These are phyloP conservation scores for Meteorus sp. DNA, from an alignment of 1,140 invertebrate species.

Conservation along the genomic window DNA sequence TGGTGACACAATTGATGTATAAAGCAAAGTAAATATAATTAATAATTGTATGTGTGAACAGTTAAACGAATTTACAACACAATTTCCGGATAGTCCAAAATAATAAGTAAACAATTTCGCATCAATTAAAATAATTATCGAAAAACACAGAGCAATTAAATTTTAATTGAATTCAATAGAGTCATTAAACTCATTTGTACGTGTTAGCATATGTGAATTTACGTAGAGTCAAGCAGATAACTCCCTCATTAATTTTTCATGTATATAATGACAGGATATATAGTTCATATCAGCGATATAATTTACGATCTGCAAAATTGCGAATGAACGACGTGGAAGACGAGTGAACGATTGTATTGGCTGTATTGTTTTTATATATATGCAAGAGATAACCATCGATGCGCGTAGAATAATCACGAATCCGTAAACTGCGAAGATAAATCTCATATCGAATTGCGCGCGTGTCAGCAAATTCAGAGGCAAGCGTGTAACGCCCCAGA, in stretches of 20 bases:
- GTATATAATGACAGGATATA: background rate
- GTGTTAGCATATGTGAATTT: no score
- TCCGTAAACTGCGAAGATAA: constrained; percentile 21
- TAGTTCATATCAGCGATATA: background rate
- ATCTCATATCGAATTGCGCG: constrained; percentile 21
- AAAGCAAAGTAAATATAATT: no score
- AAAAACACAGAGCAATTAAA: no score
- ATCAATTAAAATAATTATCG: no score
- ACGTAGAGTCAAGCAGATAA: no score
- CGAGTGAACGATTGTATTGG: background rate
- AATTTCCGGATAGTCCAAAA: no score
- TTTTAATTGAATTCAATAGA: no score
- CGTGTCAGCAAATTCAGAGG: constrained; percentile 22
- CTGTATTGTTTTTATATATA: background rate
- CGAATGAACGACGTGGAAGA: constrained; percentile 10
- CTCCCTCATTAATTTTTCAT: background rate
- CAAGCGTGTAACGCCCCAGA: background rate
- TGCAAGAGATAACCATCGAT: background rate
- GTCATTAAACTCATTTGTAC: no score
- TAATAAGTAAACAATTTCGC: no score
- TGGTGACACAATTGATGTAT: no score
- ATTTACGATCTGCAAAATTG: constrained; percentile 9
- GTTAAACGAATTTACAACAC: no score
- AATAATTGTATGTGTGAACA: no score
- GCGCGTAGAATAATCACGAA: constrained; percentile 9